Conservation (phyloP, 2,113 vertebrate genomes). For the Cervus canadensis region DNA sequence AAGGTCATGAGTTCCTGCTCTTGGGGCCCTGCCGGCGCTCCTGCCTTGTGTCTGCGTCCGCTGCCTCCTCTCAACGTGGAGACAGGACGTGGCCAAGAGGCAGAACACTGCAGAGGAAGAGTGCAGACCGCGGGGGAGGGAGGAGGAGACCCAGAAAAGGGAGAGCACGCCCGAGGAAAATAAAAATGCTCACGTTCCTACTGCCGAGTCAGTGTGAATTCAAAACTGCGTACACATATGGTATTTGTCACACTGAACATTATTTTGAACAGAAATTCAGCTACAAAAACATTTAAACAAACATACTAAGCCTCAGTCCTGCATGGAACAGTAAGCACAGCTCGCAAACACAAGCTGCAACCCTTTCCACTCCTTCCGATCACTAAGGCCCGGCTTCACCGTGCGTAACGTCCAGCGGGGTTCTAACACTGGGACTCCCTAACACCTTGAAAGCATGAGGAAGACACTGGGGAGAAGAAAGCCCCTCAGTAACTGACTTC, state of each 20-base stretch:
- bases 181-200: neutral
- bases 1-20: neutral
- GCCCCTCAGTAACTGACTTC: neutral
- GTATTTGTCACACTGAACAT: neutral
- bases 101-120: neutral
- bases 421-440: neutral
- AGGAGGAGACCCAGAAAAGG: neutral
- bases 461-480: neutral
- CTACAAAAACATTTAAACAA: constrained; percentile 21
- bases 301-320: neutral
- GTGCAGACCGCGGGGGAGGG: neutral
- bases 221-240: neutral
- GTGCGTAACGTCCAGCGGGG: neutral
- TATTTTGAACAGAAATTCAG: neutral
- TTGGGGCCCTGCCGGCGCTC: neutral
- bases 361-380: neutral
- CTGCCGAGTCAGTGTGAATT: neutral
- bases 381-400: neutral
- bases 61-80: neutral
- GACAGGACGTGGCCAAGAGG: neutral
- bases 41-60: neutral
- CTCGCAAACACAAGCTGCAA: neutral
- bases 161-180: neutral
- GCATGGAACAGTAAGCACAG: neutral
- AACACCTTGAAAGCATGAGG: neutral